Conservation (phyloP, 2,797 vertebrate species). For the Darevskia nairensis region DNA sequence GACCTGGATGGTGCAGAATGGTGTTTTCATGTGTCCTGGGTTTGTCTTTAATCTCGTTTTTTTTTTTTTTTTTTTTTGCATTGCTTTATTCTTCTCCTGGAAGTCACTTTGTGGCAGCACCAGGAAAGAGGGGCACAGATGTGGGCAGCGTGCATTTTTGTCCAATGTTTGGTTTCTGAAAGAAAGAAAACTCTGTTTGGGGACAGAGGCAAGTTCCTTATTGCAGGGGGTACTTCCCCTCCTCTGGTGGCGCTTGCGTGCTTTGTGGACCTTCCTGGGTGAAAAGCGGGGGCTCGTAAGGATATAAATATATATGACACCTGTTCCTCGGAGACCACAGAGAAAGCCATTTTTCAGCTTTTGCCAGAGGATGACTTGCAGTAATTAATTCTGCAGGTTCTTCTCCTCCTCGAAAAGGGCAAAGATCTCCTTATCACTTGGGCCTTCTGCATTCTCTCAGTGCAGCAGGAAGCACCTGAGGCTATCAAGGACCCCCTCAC, state of each 20-base stretch:
- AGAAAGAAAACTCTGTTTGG: neutral
- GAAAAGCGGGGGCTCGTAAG: neutral
- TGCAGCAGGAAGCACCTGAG: neutral
- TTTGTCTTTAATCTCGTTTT: no score
- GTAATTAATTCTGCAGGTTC: neutral
- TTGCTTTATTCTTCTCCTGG: no score
- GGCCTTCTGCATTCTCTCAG: neutral
- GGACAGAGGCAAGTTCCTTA: neutral
- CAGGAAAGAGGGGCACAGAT: neutral
- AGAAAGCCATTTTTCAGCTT: no score
- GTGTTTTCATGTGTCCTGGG: no score
- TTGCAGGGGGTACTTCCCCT: neutral
- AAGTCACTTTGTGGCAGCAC: no score
- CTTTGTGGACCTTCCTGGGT: neutral
- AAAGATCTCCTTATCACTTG: neutral
- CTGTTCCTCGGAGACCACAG: neutral
- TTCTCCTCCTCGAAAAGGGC: neutral
- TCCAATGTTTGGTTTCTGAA: neutral
- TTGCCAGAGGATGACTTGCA: neutral
- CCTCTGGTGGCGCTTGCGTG: neutral
- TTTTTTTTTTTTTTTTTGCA: no score
- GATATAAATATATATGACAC: neutral
- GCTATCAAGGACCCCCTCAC: neutral
- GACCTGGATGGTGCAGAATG: no score
- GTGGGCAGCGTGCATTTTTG: neutral